Conservation (phyloP, 2,888 invertebrate genomes). For the Copidosoma aretas region DNA sequence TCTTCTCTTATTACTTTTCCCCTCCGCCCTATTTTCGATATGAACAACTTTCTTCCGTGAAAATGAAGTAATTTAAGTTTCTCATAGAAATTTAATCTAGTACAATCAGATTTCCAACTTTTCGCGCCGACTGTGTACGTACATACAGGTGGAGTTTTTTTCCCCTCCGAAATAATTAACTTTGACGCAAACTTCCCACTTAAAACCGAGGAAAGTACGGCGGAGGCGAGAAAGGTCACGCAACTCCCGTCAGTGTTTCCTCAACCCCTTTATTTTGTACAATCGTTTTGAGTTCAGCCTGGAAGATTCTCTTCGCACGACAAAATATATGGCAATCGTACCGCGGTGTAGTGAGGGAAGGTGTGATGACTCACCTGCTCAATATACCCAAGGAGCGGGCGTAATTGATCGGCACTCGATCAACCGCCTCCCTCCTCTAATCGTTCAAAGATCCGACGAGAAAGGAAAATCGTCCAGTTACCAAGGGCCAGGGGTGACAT, state of each 20-base stretch:
- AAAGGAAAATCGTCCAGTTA: constrained; percentile 16
- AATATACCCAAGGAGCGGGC: not conserved
- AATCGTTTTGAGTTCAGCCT: no score
- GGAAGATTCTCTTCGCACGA: constrained; percentile 5
- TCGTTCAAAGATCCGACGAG: constrained; percentile 1
- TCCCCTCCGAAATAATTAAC: not conserved
- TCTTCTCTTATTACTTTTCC: not conserved
- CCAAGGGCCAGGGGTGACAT: constrained; percentile 23
- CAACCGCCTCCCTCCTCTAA: not conserved
- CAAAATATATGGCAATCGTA: constrained; percentile 30
- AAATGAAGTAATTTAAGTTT: constrained; percentile 15
- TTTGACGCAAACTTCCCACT: no score
- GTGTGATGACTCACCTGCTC: constrained; percentile 16
- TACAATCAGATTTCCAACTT: constrained; percentile 11
- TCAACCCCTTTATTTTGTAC: no score
- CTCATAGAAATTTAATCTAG: not conserved
- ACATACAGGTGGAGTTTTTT: not conserved
- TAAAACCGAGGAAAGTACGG: no score
- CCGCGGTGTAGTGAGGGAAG: not conserved
- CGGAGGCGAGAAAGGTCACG: no score
- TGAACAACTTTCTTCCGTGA: not conserved
- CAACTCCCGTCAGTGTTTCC: no score
- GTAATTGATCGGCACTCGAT: constrained; percentile 33
- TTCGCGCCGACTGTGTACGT: not conserved
- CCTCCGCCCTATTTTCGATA: not conserved